Evolutionary conservation across 2,113 vertebrate genomes (phyloP).

Genomic region (Cynocephalus volans): DNA sequence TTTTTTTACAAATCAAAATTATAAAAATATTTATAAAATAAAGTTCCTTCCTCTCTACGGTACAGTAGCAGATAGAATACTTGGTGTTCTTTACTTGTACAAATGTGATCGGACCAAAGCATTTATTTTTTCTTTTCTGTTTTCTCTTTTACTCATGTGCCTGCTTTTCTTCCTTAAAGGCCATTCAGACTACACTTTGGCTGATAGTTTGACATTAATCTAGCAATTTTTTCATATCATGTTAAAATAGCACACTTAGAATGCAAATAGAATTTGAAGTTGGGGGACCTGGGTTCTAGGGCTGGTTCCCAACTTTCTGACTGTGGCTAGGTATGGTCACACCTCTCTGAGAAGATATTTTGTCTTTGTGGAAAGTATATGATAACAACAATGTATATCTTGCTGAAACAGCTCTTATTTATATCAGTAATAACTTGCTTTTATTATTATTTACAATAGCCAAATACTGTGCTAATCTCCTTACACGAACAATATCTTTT

Average conservation of each 20-base stretch:
- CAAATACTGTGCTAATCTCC: neutral
- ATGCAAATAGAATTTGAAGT: neutral
- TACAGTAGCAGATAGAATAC: neutral
- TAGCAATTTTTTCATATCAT: neutral
- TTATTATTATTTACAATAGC: neutral
- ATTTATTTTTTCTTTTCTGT: neutral
- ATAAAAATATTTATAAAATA: slow-evolving; percentile 39
- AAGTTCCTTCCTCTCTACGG: neutral
- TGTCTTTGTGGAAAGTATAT: neutral
- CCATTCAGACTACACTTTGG: neutral
- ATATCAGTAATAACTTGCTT: neutral
- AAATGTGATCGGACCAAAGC: neutral
- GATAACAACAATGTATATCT: neutral
- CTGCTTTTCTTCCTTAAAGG: neutral
- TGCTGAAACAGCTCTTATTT: neutral
- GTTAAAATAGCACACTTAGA: neutral
- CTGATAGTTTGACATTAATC: neutral
- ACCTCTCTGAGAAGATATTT: neutral
- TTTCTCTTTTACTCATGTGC: neutral
- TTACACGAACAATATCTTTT: neutral
- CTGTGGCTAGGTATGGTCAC: neutral
- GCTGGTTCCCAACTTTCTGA: neutral
- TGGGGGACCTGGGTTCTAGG: neutral
- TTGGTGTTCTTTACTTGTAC: neutral
- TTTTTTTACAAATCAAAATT: neutral